Base-by-base conservation (phyloP, 2,888 invertebrate genomes). In the Odontocolon sp. region DNA sequence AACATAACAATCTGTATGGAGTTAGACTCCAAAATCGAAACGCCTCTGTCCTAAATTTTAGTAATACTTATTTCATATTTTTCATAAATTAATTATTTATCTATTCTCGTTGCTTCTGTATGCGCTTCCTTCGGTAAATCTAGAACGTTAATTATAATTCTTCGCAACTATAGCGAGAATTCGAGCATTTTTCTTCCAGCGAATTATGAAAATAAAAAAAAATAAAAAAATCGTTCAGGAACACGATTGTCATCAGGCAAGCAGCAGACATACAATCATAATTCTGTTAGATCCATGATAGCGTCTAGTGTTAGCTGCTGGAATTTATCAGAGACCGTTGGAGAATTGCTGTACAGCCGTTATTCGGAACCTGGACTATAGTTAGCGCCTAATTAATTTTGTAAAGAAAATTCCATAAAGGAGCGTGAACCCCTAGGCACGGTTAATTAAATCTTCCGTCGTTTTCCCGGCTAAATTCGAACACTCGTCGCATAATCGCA, bases 31-130 rank as follows among this genome's bases (percentile, higher is more conserved):
- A 67, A 64, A 50, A 56, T 54, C 40, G 23, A 59, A 52, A 36
- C 52, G 66, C 54, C 64, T 42, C 61, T 40, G n/a, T 64, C 73
- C 72, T 81, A 81, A 47, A 72, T 73, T 64, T 56, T 77, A 77
- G 63, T 82, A 81, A 82, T 82, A 83, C 81, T 83, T 80, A 80
- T 82, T 61, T 77, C 68, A 78, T 78, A 77, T 72, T 47, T 79
- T 56, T 76, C 63, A 80, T 79, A 79, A 81, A 81, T 81, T 69
- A 79, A 68, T 71, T 54, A 79, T 71, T 80, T 45, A 66, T 68
- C 78, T 77, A 73, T 79, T 71, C 57, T 73, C 42, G 57, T 71
- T 80, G 73, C 73, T 80, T 75, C 80, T 61, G 57, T 73, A 72
- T 80, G 74, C 77, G 63, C 64, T 77, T 69, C 38, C 67, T 21